Evolutionary conservation across 2,888 invertebrate species (phyloP).

Genomic region (Loripinus fragilis): DNA sequence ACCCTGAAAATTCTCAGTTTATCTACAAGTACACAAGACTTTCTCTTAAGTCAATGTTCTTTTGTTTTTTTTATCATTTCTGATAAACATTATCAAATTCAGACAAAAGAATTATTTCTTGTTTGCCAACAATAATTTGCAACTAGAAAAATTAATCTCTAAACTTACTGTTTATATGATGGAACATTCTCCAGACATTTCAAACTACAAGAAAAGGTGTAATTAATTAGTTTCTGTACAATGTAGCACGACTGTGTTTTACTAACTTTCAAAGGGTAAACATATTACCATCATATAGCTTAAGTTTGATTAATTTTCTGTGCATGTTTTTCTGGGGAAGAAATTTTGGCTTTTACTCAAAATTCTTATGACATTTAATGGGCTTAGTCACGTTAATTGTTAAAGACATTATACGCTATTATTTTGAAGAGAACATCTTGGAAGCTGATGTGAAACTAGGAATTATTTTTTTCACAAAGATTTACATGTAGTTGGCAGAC

Average conservation of each 20-base stretch:
- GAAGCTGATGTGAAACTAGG: not conserved
- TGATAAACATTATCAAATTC: not conserved
- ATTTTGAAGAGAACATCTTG: constrained; percentile 17
- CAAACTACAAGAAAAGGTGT: constrained; percentile 30
- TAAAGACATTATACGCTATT: constrained; percentile 16
- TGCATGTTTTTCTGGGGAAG: not conserved
- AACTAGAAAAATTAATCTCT: constrained; percentile 2
- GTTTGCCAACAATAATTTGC: not conserved
- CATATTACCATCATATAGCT: not conserved
- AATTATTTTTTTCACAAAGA: constrained; percentile 16
- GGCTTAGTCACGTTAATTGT: constrained; percentile 15
- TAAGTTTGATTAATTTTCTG: constrained; percentile 18
- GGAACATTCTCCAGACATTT: constrained; percentile 17
- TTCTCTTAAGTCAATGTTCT: constrained; percentile 18
- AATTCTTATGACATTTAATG: constrained; percentile 22
- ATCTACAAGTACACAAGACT: too few species aligned
- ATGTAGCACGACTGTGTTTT: not conserved
- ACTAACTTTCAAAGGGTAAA: not conserved
- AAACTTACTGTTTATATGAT: constrained; percentile 5
- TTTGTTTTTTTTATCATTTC: not conserved
- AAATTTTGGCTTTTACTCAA: constrained; percentile 16
- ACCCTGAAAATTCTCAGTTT: too few species aligned
- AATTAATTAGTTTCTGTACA: constrained; percentile 45
- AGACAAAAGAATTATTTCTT: constrained; percentile 5
- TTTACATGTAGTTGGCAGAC: constrained; percentile 2